phyloP scores from a whole-genome alignment of 2,888 invertebrate species.

The Cryptus viduatorius region DNA sequence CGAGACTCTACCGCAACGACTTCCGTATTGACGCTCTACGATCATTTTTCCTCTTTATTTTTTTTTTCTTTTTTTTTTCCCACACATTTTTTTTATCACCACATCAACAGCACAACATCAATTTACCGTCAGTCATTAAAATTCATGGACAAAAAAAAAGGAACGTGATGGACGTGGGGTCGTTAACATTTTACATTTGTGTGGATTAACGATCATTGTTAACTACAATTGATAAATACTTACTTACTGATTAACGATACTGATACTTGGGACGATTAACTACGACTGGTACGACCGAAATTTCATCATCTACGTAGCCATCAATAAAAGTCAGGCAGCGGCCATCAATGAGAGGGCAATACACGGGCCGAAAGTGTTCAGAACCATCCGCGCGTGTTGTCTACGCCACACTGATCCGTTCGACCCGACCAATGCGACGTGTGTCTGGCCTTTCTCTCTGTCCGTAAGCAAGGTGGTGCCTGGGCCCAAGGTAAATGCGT shows the following conservation, averaged over 20 bases:
- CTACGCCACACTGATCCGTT: constrained; percentile 79
- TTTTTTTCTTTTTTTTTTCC: neutral
- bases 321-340: constrained; percentile 82
- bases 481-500: constrained; percentile 86
- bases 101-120: constrained; percentile 5
- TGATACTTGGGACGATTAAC: constrained; percentile 62
- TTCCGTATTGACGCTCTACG: constrained; percentile 4
- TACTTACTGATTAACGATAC: constrained; percentile 64
- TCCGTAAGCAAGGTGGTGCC: constrained; percentile 85
- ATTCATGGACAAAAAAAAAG: constrained; percentile 35
- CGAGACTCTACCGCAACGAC: constrained; percentile 38
- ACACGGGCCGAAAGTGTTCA: constrained; percentile 79
- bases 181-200: constrained; percentile 68
- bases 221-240: constrained; percentile 6
- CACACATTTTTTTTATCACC: neutral
- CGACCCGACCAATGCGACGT: constrained; percentile 83
- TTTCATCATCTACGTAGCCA: constrained; percentile 77
- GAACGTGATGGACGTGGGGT: neutral
- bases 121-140: constrained; percentile 13
- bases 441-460: constrained; percentile 84
- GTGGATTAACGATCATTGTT: constrained; percentile 34
- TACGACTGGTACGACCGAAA: constrained; percentile 76
- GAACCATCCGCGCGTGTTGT: constrained; percentile 80
- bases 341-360: constrained; percentile 80
- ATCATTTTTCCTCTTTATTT: neutral